A percentile compares a stretch with the other conserved stretches of the same genome.
phyloP scores from a whole-genome alignment of 2,888 invertebrate genomes.

The Quadroppia sp. region DNA sequence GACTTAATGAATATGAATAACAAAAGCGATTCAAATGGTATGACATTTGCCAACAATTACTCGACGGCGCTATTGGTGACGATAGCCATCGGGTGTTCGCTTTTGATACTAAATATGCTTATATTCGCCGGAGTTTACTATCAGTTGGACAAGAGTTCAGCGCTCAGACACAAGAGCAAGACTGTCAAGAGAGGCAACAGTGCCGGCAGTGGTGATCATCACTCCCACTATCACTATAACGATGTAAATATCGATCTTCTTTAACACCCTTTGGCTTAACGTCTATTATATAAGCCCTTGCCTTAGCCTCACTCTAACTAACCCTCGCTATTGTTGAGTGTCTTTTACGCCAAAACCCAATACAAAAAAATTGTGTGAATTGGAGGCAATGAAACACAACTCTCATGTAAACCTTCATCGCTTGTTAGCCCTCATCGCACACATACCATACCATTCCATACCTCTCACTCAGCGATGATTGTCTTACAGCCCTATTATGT shows the following conservation, averaged over 20 bases:
- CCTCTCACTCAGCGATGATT: not conserved
- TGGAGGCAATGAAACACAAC: not conserved
- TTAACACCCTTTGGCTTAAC: conserved; percentile 37
- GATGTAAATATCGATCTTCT: conserved; percentile 32
- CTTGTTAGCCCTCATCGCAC: conserved; percentile 5
- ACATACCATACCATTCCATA: not conserved
- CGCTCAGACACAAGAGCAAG: conserved; percentile 2
- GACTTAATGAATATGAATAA: conserved; percentile 15
- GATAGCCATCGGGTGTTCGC: conserved; percentile 82
- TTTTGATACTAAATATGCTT: conserved; percentile 82
- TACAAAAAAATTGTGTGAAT: too few relatives aligned
- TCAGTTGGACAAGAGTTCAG: conserved; percentile 58
- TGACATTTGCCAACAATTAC: conserved; percentile 17
- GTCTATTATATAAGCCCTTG: not conserved
- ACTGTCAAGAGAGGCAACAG: not conserved
- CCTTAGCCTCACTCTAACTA: not conserved
- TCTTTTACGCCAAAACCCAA: conserved; percentile 3
- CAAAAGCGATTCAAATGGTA: not conserved
- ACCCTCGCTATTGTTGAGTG: conserved; percentile 10
- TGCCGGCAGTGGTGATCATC: conserved; percentile 19
- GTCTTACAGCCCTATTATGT: conserved; percentile 28
- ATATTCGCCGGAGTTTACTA: conserved; percentile 94
- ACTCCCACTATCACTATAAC: conserved; percentile 25
- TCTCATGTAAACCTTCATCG: not conserved
- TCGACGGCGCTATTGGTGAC: conserved; percentile 80